These are phyloP conservation scores for Dallia pectoralis DNA, from an alignment of 2,797 vertebrate genomes.

Conservation along the genomic window DNA sequence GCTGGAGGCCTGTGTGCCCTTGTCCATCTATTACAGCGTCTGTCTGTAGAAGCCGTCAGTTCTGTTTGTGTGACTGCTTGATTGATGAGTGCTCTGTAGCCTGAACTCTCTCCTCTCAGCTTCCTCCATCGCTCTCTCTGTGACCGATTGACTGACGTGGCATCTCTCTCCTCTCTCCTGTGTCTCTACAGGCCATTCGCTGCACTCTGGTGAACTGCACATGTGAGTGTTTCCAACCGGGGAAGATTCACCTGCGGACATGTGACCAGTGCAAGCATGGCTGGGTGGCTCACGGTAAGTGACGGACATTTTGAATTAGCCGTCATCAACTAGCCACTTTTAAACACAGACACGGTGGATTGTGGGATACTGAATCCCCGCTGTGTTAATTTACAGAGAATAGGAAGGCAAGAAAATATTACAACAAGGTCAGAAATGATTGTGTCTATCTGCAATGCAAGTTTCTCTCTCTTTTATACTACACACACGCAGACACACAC, in stretches of 20 bases:
- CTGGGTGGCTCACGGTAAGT: conserved; percentile 97
- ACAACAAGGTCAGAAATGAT: neutral
- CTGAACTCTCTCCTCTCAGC: neutral
- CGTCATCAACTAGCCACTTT: neutral
- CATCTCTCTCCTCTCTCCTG: conserved; percentile 10
- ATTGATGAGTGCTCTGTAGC: conserved; percentile 14
- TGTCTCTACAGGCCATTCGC: conserved; percentile 88
- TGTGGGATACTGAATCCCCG: too few relatives aligned
- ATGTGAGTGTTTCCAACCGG: conserved; percentile 98
- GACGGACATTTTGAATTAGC: neutral
- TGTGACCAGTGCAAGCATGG: conserved; percentile 99
- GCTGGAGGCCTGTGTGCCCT: neutral
- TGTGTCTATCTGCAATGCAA: neutral
- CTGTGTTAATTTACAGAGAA: too few relatives aligned
- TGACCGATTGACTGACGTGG: neutral
- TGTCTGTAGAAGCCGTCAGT: conserved; percentile 3
- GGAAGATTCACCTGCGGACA: conserved; percentile 97
- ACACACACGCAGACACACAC: neutral
- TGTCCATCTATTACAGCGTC: neutral
- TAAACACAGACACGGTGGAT: too few relatives aligned
- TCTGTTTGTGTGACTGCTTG: neutral
- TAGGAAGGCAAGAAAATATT: neutral
- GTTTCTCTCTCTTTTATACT: neutral
- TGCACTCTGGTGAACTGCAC: conserved; percentile 99
- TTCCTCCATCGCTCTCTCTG: neutral